Evolutionary conservation across 2,113 vertebrate genomes (phyloP).

Genomic region (Lepus americanus): DNA sequence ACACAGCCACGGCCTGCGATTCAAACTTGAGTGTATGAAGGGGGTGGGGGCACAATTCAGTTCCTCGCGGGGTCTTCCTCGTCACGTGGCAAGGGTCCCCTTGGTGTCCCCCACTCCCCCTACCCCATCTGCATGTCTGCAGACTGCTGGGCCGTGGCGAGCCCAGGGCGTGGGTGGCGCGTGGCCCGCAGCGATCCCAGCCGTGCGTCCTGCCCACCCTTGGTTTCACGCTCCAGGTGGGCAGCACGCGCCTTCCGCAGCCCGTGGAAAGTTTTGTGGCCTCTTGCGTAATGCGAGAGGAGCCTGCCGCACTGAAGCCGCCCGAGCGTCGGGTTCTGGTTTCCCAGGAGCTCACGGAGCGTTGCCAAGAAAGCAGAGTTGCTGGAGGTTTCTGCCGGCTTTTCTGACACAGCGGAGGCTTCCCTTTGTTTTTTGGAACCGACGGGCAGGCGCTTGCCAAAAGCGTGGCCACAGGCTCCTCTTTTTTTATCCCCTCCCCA

Average conservation of each 20-base stretch:
- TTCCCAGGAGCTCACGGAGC: slow-evolving; percentile 36
- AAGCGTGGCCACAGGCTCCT: neutral
- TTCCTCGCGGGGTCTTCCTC: neutral
- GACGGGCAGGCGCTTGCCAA: neutral
- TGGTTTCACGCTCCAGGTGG: neutral
- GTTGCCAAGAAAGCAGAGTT: neutral
- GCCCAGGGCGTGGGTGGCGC: neutral
- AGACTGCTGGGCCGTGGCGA: neutral
- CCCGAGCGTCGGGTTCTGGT: neutral
- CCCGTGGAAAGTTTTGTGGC: neutral
- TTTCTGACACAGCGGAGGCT: slow-evolving; percentile 45
- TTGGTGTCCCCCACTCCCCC: too few species aligned
- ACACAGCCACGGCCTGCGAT: neutral
- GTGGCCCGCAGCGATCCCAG: rapidly evolving
- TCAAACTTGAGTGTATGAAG: neutral
- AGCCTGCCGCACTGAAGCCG: slow-evolving; percentile 18
- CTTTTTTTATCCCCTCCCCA: neutral
- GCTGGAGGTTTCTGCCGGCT: slow-evolving; percentile 45
- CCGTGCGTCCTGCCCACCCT: rapidly evolving
- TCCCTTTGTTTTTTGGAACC: slow-evolving; percentile 57
- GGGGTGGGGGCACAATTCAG: neutral
- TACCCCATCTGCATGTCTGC: neutral
- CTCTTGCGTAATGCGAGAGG: slow-evolving; percentile 34
- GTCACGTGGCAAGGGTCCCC: rapidly evolving
- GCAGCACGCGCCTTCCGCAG: neutral